A percentile compares a stretch with the other conserved stretches of the same genome.
Conservation (phyloP, 1,140 invertebrate genomes). For the Macrostomum lignano region DNA sequence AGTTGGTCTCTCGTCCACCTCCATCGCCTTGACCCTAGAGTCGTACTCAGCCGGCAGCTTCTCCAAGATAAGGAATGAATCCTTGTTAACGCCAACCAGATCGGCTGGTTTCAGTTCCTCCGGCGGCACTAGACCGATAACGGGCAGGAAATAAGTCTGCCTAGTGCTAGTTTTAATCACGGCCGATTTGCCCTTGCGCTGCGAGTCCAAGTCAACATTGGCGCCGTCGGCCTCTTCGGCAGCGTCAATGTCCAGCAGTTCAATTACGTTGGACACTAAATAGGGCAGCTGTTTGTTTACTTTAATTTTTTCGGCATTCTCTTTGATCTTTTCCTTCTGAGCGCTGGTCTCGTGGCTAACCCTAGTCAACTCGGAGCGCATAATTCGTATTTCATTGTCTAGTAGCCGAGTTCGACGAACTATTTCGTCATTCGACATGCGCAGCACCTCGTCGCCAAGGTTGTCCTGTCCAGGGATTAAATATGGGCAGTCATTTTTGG, state of each 20-base stretch:
- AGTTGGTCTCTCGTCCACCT: constrained; percentile 90
- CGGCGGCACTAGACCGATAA: constrained; percentile 87
- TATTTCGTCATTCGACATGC: no score
- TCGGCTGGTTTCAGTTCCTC: constrained; percentile 89
- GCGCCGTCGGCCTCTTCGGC: constrained; percentile 87
- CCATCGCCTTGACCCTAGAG: constrained; percentile 95
- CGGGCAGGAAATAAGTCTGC: constrained; percentile 93
- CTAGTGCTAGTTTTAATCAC: constrained; percentile 97
- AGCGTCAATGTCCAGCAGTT: constrained; percentile 55
- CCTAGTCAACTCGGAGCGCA: constrained; percentile 81
- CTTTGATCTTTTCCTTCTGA: constrained; percentile 87
- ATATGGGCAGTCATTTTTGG: no score
- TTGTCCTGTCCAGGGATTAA: no score
- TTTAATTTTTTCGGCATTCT: constrained; percentile 95
- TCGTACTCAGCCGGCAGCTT: constrained; percentile 86
- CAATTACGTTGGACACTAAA: constrained; percentile 93
- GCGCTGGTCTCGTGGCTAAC: constrained; percentile 72
- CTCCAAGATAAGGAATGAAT: constrained; percentile 89
- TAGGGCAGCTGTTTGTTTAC: constrained; percentile 97
- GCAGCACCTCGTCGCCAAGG: no score
- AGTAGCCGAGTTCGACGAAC: no score
- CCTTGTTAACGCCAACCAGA: constrained; percentile 93
- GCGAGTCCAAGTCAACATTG: constrained; percentile 86
- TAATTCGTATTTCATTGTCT: constrained; percentile 39
- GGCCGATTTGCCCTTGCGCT: constrained; percentile 92